phyloP scores from a whole-genome alignment of 1,140 invertebrate species.

The Drusus annulatus region DNA sequence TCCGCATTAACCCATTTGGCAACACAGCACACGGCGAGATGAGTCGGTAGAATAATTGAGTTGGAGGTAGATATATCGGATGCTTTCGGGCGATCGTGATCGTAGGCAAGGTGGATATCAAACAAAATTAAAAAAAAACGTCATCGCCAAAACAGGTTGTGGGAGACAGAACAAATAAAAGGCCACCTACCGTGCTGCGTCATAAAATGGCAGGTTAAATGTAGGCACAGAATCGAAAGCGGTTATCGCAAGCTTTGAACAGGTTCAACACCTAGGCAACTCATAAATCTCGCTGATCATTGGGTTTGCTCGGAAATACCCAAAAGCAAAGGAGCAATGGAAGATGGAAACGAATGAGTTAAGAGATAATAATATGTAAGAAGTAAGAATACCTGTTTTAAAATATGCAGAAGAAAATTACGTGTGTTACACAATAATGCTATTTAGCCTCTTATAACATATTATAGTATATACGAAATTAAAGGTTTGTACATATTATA shows the following conservation, averaged over 20 bases:
- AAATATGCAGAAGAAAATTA: neutral
- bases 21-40: neutral
- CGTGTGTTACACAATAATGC: neutral
- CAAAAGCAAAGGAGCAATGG: too few species aligned
- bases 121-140: slow-evolving; percentile 8
- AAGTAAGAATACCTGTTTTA: slow-evolving; percentile 3
- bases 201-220: neutral
- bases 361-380: neutral
- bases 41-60: neutral
- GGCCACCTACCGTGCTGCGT: neutral
- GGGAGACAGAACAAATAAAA: slow-evolving; percentile 29
- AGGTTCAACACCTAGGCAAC: too few species aligned
- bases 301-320: too few species aligned
- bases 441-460: too few species aligned
- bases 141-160: slow-evolving; percentile 13
- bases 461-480: too few species aligned
- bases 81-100: neutral
- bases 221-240: slow-evolving; percentile 14
- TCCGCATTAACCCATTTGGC: neutral
- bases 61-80: neutral
- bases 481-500: too few species aligned
- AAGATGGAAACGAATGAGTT: too few species aligned
- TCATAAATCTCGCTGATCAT: too few species aligned
- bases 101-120: slow-evolving; percentile 15
- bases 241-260: too few species aligned